Percentiles rank a stretch among this genome's conserved stretches.
These are phyloP conservation scores for Eulemur albifrons DNA, from an alignment of 2,797 vertebrate genomes.

Conservation along the genomic window DNA sequence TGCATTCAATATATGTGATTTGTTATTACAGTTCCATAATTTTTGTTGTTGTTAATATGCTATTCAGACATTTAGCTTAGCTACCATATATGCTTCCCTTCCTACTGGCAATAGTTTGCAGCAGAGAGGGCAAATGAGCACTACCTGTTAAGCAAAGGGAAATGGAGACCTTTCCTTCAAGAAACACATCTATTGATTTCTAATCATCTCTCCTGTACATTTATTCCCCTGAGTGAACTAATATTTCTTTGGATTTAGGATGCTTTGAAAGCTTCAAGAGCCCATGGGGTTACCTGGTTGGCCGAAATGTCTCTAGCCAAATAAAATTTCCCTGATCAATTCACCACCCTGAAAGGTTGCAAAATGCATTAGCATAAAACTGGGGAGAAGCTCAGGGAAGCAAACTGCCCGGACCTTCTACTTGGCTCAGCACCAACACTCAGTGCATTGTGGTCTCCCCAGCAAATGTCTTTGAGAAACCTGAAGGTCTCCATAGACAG, in stretches of 20 bases:
- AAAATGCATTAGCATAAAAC: not conserved
- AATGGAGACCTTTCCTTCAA: not conserved
- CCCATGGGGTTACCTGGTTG: not conserved
- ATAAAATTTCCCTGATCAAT: not conserved
- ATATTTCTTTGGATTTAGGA: not conserved
- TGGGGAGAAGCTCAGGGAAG: not conserved
- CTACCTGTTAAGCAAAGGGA: not conserved
- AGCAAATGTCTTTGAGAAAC: not conserved
- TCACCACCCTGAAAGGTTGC: not conserved
- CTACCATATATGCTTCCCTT: not conserved
- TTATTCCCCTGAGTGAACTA: not conserved
- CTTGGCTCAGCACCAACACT: not conserved
- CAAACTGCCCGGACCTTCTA: not conserved
- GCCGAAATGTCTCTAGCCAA: not conserved
- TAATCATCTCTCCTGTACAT: not conserved
- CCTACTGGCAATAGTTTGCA: not conserved
- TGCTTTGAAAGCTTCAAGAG: not conserved
- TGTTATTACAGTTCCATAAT: not conserved
- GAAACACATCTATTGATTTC: not conserved
- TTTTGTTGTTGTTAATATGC: not conserved
- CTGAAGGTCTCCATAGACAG: too few relatives aligned
- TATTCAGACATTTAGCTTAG: not conserved
- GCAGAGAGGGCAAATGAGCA: not conserved
- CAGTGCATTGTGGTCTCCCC: not conserved
- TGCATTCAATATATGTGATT: not conserved